Conservation (phyloP, 2,113 vertebrate genomes). For the Ia io region DNA sequence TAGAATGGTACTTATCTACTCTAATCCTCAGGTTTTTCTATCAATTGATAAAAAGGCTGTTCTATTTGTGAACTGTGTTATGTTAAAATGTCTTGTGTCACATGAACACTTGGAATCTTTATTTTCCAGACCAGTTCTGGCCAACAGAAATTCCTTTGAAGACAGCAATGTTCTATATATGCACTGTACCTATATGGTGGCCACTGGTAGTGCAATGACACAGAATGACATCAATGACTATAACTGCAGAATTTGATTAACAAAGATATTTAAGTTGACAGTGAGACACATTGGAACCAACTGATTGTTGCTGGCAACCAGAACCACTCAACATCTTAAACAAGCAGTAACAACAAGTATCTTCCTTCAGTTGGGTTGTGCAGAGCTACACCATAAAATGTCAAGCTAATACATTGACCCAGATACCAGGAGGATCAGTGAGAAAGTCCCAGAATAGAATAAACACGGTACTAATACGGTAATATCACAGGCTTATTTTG, state of each 20-base stretch:
- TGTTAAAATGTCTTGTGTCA: not conserved
- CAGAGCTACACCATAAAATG: not conserved
- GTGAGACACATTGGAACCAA: conserved; percentile 6
- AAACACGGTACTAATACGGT: no score
- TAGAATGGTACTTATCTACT: not conserved
- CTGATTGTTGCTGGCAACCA: not conserved
- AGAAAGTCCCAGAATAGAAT: not conserved
- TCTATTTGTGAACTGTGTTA: not conserved
- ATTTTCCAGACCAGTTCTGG: not conserved
- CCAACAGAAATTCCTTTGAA: not conserved
- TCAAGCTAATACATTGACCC: not conserved
- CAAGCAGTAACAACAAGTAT: not conserved
- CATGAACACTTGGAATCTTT: not conserved
- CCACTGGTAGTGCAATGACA: not conserved
- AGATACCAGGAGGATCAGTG: not conserved
- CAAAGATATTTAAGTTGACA: conserved; percentile 51
- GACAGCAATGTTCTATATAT: not conserved
- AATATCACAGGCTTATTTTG: not conserved
- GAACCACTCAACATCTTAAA: not conserved
- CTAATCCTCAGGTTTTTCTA: not conserved
- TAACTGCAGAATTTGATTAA: conserved; percentile 55
- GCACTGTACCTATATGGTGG: not conserved
- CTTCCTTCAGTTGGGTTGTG: not conserved
- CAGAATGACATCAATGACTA: not conserved
- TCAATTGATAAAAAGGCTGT: not conserved